Conservation (phyloP, 2,113 vertebrate genomes). For the human (Homo sapiens) region DNA sequence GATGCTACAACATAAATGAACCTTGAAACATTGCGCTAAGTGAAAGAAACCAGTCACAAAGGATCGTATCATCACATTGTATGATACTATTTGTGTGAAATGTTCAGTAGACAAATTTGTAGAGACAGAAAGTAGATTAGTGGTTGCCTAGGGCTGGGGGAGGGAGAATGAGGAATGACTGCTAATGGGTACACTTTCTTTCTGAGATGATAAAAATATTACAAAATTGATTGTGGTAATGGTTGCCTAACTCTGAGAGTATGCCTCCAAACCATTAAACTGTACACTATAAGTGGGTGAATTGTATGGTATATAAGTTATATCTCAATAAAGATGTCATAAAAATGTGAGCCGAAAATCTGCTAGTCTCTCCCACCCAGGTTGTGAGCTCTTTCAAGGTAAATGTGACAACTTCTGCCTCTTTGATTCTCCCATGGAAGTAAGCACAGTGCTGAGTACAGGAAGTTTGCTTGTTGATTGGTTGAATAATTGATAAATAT, state of each 20-base stretch:
- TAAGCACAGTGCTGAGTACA: background rate
- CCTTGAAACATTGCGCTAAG: background rate
- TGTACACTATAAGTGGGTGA: background rate
- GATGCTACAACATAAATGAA: background rate
- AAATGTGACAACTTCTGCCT: background rate
- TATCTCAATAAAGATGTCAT: background rate
- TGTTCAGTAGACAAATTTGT: background rate
- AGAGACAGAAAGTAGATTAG: background rate
- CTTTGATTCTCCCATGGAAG: background rate
- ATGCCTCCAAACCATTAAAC: background rate
- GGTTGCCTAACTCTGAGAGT: background rate
- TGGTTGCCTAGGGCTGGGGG: background rate
- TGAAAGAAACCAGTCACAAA: background rate
- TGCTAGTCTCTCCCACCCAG: background rate
- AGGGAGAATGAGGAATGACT: background rate
- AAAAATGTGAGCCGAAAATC: background rate
- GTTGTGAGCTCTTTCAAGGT: background rate
- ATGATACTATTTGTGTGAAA: background rate
- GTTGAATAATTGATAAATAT: background rate
- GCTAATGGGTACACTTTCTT: background rate
- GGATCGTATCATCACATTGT: background rate
- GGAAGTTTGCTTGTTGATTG: background rate
- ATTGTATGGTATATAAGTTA: background rate
- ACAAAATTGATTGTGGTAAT: background rate
- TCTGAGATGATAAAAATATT: background rate